Base-by-base conservation (phyloP, 2,888 invertebrate species). In the Germaria angustata region DNA sequence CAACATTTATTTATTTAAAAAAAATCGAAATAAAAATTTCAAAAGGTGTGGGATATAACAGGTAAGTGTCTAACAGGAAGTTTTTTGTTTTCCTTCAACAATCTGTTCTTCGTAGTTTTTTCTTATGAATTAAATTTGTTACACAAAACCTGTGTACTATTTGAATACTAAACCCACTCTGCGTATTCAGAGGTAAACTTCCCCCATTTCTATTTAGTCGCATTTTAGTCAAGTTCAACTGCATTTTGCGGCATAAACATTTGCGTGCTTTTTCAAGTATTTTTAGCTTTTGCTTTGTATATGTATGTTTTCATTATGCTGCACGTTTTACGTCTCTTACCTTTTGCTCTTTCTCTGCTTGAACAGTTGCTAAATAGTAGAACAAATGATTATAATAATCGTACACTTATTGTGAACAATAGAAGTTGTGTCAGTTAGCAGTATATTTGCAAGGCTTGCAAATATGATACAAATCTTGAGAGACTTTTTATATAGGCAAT, bases 181-280 rank as follows among this genome's bases (percentile, higher is more conserved):
- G 1, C 8, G 2, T 41, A n/a, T 53, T 8, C n/a, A 20, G 28
- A 71, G 36, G 46, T 66, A 39, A 71, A 55, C 28, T 71, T 77
- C 17, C 28, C 15, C 32, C 34, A 17, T 46, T 36, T 34, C 22
- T n/a, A 9, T 53, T 24, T 53, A 53, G 69, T 53, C 13, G 53
- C 34, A 44, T 39, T 78, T 34, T 71, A 49, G 46, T 65, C 71
- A 78, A 78, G 78, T 78, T 78, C 63, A 78, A 71, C 28, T 71
- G 63, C 36, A 55, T 55, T 68, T 69, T 53, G 34, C 53, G 17
- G 46, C 36, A 46, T 8, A 17, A 32, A 22, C 9, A n/a, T 39
- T 53, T 28, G 53, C 15, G n/a, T 24, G 15, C 44, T 9, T 3
- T 24, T 36, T 3, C 22, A 8, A 2, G 41, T 36, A 11, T 34